Percentiles rank a stretch among this genome's conserved stretches.
Evolutionary conservation across 2,888 invertebrate species (phyloP).

Genomic region (Galerucella nymphaeae): DNA sequence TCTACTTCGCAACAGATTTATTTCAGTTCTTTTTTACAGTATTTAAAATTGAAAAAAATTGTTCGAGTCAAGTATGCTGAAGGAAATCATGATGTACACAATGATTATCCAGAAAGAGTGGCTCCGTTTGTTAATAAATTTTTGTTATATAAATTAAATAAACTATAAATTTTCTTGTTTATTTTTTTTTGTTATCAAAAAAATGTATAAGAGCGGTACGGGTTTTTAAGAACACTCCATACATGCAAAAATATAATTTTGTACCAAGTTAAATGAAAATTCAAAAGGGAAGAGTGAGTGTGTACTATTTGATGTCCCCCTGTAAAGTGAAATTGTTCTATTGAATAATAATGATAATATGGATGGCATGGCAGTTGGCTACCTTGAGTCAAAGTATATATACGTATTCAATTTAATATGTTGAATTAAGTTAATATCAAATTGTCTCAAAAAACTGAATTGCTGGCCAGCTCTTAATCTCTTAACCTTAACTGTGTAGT

Average conservation of each 20-base stretch:
- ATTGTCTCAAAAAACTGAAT: too few species aligned
- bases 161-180: constrained; percentile 46
- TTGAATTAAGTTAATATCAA: too few species aligned
- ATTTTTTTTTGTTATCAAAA: too few species aligned
- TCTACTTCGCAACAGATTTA: constrained; percentile 48
- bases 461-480: too few species aligned
- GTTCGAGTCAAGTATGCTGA: constrained; percentile 61
- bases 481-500: too few species aligned
- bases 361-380: background rate
- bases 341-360: background rate
- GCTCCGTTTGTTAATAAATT: constrained; percentile 58
- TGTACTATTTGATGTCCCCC: background rate
- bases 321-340: background rate
- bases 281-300: background rate
- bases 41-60: constrained; percentile 52
- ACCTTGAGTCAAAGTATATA: background rate
- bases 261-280: too few species aligned
- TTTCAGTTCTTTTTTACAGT: constrained; percentile 49
- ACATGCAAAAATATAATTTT: too few species aligned
- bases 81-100: constrained; percentile 74
- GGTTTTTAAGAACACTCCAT: too few species aligned
- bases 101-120: constrained; percentile 69
- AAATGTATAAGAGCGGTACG: too few species aligned
- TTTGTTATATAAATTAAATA: constrained; percentile 51
- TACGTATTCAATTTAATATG: too few species aligned